Percentiles rank a stretch among this genome's conserved stretches.
phyloP scores from a whole-genome alignment of 2,888 invertebrate species.

The Diploptera punctata region DNA sequence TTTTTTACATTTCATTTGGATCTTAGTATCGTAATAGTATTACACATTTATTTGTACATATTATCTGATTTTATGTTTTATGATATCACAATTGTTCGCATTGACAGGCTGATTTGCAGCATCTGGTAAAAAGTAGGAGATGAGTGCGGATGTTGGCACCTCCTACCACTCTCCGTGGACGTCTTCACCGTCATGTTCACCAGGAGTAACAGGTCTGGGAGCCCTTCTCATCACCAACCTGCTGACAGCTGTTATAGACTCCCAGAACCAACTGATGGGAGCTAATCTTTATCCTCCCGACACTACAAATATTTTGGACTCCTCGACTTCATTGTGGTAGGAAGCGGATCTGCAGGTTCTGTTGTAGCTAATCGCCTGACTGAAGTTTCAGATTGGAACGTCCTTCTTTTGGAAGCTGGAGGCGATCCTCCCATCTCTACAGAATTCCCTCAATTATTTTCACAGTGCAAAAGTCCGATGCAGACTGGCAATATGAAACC shows the following conservation, averaged over 20 bases:
- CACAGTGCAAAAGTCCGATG: conserved; percentile 48
- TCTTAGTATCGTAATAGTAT: too few relatives aligned
- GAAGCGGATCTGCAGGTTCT: conserved; percentile 52
- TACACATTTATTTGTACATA: too few relatives aligned
- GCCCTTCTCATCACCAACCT: background rate
- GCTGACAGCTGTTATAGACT: background rate
- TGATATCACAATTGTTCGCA: too few relatives aligned
- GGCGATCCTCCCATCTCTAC: conserved; percentile 49
- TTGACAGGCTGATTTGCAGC: too few relatives aligned
- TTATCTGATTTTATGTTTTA: too few relatives aligned
- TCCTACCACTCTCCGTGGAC: too few relatives aligned
- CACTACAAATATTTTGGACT: background rate
- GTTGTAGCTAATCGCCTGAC: conserved; percentile 53
- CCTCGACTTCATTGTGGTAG: conserved; percentile 34
- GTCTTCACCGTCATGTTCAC: background rate
- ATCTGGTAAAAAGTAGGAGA: too few relatives aligned
- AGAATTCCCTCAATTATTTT: conserved; percentile 49
- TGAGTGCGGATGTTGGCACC: too few relatives aligned
- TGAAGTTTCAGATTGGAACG: conserved; percentile 47
- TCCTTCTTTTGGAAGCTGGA: conserved; percentile 51
- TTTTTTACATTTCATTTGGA: too few relatives aligned
- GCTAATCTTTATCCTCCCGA: background rate
- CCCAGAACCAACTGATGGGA: background rate
- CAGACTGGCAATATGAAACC: conserved; percentile 55
- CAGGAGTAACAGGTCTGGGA: background rate